A percentile compares a stretch with the other conserved stretches of the same genome.
Evolutionary conservation across 2,113 vertebrate species (phyloP).

Genomic region (Saguinus imperator): DNA sequence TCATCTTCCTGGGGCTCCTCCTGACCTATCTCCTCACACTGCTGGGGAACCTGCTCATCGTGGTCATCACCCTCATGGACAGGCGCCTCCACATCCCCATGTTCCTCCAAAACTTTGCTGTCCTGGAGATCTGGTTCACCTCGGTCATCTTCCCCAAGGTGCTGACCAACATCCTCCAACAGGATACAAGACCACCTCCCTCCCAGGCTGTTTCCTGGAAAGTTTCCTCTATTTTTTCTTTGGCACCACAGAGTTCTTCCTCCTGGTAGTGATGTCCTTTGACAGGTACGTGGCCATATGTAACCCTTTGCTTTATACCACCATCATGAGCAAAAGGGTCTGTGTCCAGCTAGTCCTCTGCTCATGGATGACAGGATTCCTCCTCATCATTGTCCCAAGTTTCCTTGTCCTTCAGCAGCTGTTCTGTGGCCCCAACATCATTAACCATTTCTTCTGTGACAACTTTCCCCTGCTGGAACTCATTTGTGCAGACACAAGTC

Average conservation of each 20-base stretch:
- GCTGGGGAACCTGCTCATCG: constrained; percentile 69
- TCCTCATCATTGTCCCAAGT: constrained; percentile 45
- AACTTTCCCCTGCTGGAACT: constrained; percentile 58
- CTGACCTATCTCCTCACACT: constrained; percentile 67
- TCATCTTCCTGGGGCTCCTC: constrained; percentile 70
- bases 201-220: constrained; percentile 61
- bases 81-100: constrained; percentile 66
- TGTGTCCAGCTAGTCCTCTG: constrained; percentile 67
- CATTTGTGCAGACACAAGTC: constrained; percentile 51
- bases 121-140: constrained; percentile 72
- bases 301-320: constrained; percentile 66
- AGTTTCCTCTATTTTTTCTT: constrained; percentile 72
- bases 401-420: constrained; percentile 25
- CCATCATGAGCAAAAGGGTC: constrained; percentile 69
- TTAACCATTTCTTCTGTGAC: constrained; percentile 80
- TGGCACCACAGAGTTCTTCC: constrained; percentile 71
- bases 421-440: constrained; percentile 69
- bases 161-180: constrained; percentile 59
- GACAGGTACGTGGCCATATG: constrained; percentile 79
- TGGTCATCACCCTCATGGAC: constrained; percentile 65
- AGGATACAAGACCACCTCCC: constrained; percentile 44
- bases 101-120: constrained; percentile 76
- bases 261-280: constrained; percentile 77
- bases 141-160: constrained; percentile 67
- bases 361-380: constrained; percentile 53